phyloP scores from a whole-genome alignment of 2,113 vertebrate species.

The Excalfactoria chinensis region DNA sequence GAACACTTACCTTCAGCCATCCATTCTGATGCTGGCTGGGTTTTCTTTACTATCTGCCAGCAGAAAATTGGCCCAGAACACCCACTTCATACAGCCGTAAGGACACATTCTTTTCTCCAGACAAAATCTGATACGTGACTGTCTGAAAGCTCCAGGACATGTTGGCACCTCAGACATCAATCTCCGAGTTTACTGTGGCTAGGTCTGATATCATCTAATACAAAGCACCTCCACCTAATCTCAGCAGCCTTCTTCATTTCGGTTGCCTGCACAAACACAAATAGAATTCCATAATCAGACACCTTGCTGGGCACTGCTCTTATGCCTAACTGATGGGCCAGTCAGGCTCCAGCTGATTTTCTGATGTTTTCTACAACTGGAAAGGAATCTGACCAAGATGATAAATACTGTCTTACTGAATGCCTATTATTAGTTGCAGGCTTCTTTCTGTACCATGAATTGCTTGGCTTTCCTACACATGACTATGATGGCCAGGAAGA shows the following conservation, averaged over 20 bases:
- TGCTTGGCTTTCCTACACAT: neutral
- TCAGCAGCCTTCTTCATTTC: neutral
- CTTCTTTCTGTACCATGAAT: neutral
- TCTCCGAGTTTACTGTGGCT: neutral
- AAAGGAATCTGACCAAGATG: neutral
- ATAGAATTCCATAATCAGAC: neutral
- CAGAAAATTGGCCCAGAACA: neutral
- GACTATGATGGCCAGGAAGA: neutral
- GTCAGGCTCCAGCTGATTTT: neutral
- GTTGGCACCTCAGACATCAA: neutral
- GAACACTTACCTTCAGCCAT: neutral
- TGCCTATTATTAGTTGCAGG: neutral
- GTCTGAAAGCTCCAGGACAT: neutral
- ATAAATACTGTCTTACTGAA: neutral
- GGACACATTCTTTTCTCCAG: neutral
- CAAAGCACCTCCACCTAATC: neutral
- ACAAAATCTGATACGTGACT: neutral
- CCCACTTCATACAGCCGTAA: neutral
- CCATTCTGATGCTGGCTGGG: neutral
- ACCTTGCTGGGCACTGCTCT: neutral
- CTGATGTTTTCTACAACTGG: neutral
- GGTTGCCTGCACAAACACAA: neutral
- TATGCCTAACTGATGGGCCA: neutral
- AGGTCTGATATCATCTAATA: neutral
- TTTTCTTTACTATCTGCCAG: neutral